Evolutionary conservation across 2,888 invertebrate genomes (phyloP).

Genomic region (Caenorhabditis sulstoni): DNA sequence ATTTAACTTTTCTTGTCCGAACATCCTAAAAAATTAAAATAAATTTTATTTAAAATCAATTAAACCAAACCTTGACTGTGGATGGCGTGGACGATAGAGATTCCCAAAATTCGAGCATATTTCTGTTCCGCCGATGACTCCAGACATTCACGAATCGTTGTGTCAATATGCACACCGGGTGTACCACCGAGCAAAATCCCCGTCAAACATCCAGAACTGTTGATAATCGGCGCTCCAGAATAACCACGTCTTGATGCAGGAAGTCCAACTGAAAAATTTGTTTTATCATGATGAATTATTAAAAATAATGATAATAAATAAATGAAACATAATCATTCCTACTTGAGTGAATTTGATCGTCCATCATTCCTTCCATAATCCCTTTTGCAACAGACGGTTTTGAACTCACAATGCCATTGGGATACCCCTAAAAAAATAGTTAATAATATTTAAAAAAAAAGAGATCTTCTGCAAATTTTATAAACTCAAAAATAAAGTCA

Average conservation of each 20-base stretch:
- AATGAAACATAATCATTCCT: conserved; percentile 25
- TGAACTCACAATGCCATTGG: conserved; percentile 14
- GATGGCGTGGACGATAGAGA: not conserved
- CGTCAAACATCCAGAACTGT: conserved; percentile 19
- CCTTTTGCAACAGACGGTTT: conserved; percentile 20
- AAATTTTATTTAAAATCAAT: conserved; percentile 31
- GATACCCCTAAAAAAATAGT: conserved; percentile 23
- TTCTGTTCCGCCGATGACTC: conserved; percentile 22
- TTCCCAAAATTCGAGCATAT: conserved; percentile 21
- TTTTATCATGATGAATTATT: conserved; percentile 29
- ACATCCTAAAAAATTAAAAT: conserved; percentile 18
- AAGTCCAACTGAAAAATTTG: conserved; percentile 23
- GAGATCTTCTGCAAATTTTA: conserved; percentile 14
- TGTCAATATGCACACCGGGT: conserved; percentile 3
- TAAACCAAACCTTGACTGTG: conserved; percentile 19
- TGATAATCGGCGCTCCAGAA: conserved; percentile 30
- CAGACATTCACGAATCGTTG: conserved; percentile 27
- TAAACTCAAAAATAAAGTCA: conserved; percentile 5
- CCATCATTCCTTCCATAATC: conserved; percentile 18
- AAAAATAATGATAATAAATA: conserved; percentile 30
- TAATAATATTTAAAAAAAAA: conserved; percentile 14
- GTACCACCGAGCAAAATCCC: conserved; percentile 30
- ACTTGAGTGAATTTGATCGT: conserved; percentile 8
- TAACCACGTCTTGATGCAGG: conserved; percentile 25
- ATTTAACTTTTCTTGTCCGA: conserved; percentile 20